These are phyloP conservation scores for Vollenhovia emeryi DNA, from an alignment of 1,140 invertebrate genomes.

Conservation along the genomic window DNA sequence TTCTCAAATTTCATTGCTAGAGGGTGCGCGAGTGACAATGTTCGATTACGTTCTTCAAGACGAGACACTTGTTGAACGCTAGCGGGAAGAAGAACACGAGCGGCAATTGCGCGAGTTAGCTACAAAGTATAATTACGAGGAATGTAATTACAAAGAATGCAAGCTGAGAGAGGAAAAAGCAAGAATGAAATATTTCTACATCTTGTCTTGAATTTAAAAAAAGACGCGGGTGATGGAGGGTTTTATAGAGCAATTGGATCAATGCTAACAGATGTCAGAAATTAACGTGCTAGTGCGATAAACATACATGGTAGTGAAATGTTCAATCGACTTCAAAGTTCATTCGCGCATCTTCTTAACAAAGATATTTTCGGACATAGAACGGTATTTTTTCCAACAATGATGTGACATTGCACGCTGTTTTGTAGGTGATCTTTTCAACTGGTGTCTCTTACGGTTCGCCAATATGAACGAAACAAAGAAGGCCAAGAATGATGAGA, in stretches of 20 bases:
- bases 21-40: not conserved
- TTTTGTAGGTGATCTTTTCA: slow-evolving; percentile 8
- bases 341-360: not conserved
- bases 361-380: not conserved
- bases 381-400: not conserved
- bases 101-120: not conserved
- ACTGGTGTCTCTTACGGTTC: not conserved
- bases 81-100: not conserved
- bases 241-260: not conserved
- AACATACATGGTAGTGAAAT: not conserved
- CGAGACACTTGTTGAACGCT: not conserved
- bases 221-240: not conserved
- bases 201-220: not conserved
- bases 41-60: not conserved
- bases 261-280: not conserved
- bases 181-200: not conserved
- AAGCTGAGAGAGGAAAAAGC: not conserved
- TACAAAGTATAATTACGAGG: not conserved
- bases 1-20: not conserved
- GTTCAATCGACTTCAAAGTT: not conserved
- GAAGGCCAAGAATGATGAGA: slow-evolving; percentile 39
- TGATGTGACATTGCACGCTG: not conserved
- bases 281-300: not conserved
- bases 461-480: slow-evolving; percentile 1
- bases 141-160: not conserved